Percentiles rank a stretch among this genome's conserved stretches.
Conservation (phyloP, 2,888 invertebrate species). For the Hirudinaria manillensis region DNA sequence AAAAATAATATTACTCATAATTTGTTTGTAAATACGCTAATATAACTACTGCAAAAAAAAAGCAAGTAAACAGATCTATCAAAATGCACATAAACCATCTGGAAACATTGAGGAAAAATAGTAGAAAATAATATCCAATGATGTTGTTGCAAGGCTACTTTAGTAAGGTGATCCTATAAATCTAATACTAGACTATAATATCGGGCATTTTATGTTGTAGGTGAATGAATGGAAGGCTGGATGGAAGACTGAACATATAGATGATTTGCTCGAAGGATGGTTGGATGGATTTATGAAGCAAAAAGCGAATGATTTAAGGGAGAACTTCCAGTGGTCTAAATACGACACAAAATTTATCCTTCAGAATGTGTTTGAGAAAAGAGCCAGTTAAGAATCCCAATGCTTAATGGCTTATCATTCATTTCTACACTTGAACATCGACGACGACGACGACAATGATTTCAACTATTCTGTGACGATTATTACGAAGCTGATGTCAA, state of each 20-base stretch:
- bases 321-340: not conserved
- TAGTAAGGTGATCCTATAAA: no score
- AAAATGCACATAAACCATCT: no score
- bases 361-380: not conserved
- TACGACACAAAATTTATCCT: not conserved
- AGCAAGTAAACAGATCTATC: no score
- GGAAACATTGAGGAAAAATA: no score
- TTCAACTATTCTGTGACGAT: not conserved
- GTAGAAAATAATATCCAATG: no score
- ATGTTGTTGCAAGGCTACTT: no score
- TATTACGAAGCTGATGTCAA: not conserved
- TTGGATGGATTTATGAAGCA: not conserved
- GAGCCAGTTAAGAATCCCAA: not conserved
- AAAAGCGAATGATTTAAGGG: not conserved
- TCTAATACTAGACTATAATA: no score
- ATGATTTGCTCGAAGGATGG: not conserved
- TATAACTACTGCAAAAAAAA: no score
- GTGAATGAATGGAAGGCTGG: not conserved
- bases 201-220: no score
- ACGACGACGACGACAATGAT: not conserved
- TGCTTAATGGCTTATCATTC: not conserved
- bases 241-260: not conserved
- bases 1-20: no score
- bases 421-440: not conserved
- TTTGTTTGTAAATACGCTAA: no score